Evolutionary conservation across 2,113 vertebrate genomes (phyloP), one percentile per base, ranked within the genome.

Genomic region (Panthera tigris): DNA sequence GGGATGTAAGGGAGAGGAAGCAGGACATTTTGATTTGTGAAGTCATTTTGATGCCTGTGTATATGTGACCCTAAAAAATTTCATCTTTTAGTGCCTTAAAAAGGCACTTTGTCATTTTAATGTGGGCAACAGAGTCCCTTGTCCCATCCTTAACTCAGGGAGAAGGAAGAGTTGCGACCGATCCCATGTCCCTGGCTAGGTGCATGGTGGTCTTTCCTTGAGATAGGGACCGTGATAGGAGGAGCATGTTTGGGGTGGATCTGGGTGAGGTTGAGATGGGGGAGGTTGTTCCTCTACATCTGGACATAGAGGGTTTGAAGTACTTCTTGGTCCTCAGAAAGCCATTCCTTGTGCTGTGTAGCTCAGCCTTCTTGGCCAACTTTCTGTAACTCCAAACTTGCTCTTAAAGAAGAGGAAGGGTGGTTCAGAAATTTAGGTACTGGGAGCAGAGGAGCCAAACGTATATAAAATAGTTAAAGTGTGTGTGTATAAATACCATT

Each of bases 331-430:
- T 82, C 50, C 89, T 27, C 73, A 73, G 73, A 89, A 92, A 92
- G 83, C 31, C 87, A 63, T 89, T 89, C 18, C 66, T 57, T 89
- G 25, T 45, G 36, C 45, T 55, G 19, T 83, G 80, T 41, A 65
- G 25, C 27, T 79, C 25, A 25, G 19, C 19, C 8, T 85, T 84
- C 15, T n/a, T 63, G 61, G 61, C 23, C 61, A 63, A 31, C 41
- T 92, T 73, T 90, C 68, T 73, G 10, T 68, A 82, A 8, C 71
- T 80, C 61, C 45, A 76, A 89, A 50, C 36, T 78, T 96, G n/a
- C 80, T 86, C 48, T 89, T 89, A 92, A 89, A 95, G 50, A 86
- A 81, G 71, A 57, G 52, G 57, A n/a, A 89, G 23, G 27, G 55
- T 86, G 6, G 15, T 36, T 95, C 93, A 94, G 68, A 91, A 83